phyloP scores from a whole-genome alignment of 2,888 invertebrate genomes.

The Drosophila lacicola region DNA sequence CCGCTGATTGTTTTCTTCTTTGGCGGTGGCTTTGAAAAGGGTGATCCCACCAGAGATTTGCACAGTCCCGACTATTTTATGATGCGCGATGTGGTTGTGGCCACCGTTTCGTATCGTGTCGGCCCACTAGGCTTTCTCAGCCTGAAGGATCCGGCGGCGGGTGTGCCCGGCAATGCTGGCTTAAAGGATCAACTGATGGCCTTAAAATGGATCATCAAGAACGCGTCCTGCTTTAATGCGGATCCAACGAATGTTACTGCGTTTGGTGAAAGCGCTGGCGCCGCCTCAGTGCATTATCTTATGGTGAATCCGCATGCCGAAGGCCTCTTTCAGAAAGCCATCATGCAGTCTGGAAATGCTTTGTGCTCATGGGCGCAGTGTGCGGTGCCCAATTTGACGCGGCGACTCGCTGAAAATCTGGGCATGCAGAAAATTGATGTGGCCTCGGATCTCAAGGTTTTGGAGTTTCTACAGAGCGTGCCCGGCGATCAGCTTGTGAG shows the following conservation, averaged over 20 bases:
- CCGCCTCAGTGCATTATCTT: slow-evolving; percentile 85
- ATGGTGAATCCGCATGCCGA: slow-evolving; percentile 85
- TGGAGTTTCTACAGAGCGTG: slow-evolving; percentile 62
- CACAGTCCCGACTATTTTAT: slow-evolving; percentile 85
- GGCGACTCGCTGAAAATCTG: slow-evolving; percentile 73
- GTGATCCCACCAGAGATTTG: slow-evolving; percentile 81
- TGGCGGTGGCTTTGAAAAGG: slow-evolving; percentile 85
- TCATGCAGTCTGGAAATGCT: slow-evolving; percentile 81
- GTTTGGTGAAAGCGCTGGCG: slow-evolving; percentile 86
- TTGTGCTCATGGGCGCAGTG: slow-evolving; percentile 79
- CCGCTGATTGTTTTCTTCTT: slow-evolving; percentile 86
- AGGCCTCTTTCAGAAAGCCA: slow-evolving; percentile 83
- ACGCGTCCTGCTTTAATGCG: slow-evolving; percentile 85
- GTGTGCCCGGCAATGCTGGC: slow-evolving; percentile 86
- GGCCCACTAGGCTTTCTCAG: slow-evolving; percentile 86
- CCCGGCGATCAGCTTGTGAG: slow-evolving; percentile 61
- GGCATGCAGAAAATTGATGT: slow-evolving; percentile 71
- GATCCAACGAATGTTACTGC: slow-evolving; percentile 86
- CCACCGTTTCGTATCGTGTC: slow-evolving; percentile 85
- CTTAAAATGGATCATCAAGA: slow-evolving; percentile 85
- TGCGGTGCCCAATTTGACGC: slow-evolving; percentile 60
- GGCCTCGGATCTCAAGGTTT: slow-evolving; percentile 64
- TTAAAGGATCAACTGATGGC: slow-evolving; percentile 86
- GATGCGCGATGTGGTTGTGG: slow-evolving; percentile 85
- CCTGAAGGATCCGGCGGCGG: slow-evolving; percentile 83